Evolutionary conservation across 2,888 invertebrate genomes (phyloP).

Genomic region (Coremacera marginata): DNA sequence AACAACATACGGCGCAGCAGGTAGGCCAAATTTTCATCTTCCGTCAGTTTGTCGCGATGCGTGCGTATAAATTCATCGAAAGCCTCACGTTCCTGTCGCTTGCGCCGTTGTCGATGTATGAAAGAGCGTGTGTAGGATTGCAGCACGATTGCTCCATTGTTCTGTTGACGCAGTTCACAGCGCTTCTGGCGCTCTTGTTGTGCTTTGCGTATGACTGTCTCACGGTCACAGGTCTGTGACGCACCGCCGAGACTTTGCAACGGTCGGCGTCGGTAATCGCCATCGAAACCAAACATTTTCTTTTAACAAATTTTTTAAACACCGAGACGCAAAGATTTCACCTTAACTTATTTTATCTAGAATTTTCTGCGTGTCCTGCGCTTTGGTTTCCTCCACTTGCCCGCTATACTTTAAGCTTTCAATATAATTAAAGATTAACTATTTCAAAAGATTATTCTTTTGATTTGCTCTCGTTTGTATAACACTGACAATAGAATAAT

Average conservation of each 20-base stretch:
- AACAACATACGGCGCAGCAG: slow-evolving; percentile 80
- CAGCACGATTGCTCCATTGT: slow-evolving; percentile 83
- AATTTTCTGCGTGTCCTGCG: not conserved
- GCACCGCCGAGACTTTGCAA: slow-evolving; percentile 91
- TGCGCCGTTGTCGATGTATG: slow-evolving; percentile 77
- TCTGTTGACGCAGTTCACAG: slow-evolving; percentile 83
- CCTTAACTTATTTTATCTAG: not conserved
- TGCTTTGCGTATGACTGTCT: slow-evolving; percentile 78
- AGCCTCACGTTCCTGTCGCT: slow-evolving; percentile 75
- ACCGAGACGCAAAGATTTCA: not conserved
- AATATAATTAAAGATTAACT: not conserved
- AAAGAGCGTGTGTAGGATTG: slow-evolving; percentile 86
- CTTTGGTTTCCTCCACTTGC: not conserved
- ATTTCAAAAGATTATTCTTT: not conserved
- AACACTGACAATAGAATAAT: slow-evolving; percentile 17
- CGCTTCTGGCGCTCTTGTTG: slow-evolving; percentile 89
- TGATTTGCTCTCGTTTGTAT: slow-evolving; percentile 8
- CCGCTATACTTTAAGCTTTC: not conserved
- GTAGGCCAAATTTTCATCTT: slow-evolving; percentile 68
- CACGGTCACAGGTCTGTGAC: slow-evolving; percentile 78
- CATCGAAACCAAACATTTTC: slow-evolving; percentile 85
- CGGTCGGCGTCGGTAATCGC: slow-evolving; percentile 88
- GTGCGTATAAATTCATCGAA: slow-evolving; percentile 76
- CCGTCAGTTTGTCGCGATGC: slow-evolving; percentile 70
- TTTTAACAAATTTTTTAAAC: slow-evolving; percentile 8